Base-by-base conservation (phyloP, 30 jellyfish, hydroid and myxozoan genomes). In the Aurelia aurita region DNA sequence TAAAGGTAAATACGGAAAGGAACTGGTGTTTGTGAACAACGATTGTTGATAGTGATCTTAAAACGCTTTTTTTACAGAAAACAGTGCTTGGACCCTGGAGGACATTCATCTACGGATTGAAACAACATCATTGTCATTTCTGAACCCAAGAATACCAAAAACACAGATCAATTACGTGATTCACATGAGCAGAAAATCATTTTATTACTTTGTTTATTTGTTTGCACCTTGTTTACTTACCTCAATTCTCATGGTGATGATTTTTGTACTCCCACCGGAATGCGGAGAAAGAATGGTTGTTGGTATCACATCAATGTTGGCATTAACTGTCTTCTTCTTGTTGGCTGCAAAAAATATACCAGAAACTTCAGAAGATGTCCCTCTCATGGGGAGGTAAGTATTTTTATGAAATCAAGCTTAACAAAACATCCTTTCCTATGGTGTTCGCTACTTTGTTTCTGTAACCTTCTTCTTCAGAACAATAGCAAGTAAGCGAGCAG, bases 251-350 rank as follows among this genome's bases (percentile, higher is more conserved):
- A 87, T 87, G 96, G 31, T 67, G 21, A 54, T 87, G 79, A 65
- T 87, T 10, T 87, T 87, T 45, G 73, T 87, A 0, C 60, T 76
- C 45, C 96, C 96, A 5, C 96, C 96, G 34, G 96, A 87, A 20
- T 87, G 96, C 69, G 96, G 96, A 7, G 96, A 87, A 53, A 87
- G 96, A 67, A 87, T 87, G 96, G 96, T 87, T 19, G 88, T 87
- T 67, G 96, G 96, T 10, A 84, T 87, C 25, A 87, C 96, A 7
- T 54, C 79, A 43, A 67, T 87, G 83, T 62, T 87, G 60, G 96
- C 96, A 2, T 44, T 87, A 16, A 87, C 96, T 20, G 96, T 87
- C 72, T 87, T 87, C 84, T 87, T 70, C 80, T 34, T 87, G 73
- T 70, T 87, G 46, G 96, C 96, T 64, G 96, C 96, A 8, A 77